phyloP scores from a whole-genome alignment of 2,888 invertebrate species.

The Eupithecia pulchellata region DNA sequence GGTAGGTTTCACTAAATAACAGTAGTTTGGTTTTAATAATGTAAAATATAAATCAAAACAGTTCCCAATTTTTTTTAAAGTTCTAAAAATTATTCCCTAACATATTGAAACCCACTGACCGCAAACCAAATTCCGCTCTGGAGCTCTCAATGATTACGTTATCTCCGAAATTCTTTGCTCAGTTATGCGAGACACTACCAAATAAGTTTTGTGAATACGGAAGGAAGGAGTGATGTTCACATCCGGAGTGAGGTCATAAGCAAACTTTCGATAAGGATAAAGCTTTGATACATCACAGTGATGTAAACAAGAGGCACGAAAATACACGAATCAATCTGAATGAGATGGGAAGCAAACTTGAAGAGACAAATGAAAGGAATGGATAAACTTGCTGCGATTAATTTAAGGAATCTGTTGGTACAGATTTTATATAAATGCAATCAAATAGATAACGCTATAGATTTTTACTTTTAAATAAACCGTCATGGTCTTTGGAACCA shows the following conservation, averaged over 20 bases:
- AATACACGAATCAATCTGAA: constrained; percentile 8
- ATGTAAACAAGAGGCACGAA: constrained; percentile 27
- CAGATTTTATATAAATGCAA: background rate
- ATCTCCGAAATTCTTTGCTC: constrained; percentile 33
- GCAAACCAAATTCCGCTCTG: constrained; percentile 23
- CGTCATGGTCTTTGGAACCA: too few species aligned
- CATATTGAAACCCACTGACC: constrained; percentile 38
- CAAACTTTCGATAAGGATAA: constrained; percentile 38
- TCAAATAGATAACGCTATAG: too few species aligned
- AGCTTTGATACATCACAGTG: constrained; percentile 36
- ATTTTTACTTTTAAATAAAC: too few species aligned
- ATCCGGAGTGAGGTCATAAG: constrained; percentile 31
- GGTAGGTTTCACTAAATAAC: too few species aligned
- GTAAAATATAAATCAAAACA: background rate
- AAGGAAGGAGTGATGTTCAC: constrained; percentile 22
- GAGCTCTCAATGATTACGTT: constrained; percentile 32
- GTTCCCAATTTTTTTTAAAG: background rate
- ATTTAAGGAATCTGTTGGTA: background rate
- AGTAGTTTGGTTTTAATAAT: background rate
- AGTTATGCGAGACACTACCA: constrained; percentile 33
- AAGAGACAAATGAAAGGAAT: constrained; percentile 10
- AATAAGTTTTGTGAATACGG: constrained; percentile 32
- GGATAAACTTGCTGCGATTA: constrained; percentile 1
- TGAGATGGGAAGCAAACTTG: constrained; percentile 1
- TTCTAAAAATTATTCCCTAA: constrained; percentile 8